Conservation (phyloP, 2,888 invertebrate species). For the Cephus pulcher region DNA sequence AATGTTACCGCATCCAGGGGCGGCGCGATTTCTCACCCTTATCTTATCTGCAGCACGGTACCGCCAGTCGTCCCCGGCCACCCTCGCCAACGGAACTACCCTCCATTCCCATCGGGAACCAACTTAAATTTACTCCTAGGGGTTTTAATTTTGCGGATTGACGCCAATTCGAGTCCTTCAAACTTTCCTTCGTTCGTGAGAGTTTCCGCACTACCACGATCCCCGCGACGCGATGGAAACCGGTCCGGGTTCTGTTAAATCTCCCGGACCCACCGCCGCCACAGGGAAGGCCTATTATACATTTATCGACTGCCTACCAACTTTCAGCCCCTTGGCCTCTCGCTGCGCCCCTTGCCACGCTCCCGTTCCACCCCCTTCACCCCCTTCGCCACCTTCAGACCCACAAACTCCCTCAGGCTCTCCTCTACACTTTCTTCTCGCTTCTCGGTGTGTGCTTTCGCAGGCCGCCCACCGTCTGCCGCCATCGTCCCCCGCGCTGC, state of each 20-base stretch:
- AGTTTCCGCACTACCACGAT: background rate
- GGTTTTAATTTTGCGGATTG: conserved; percentile 54
- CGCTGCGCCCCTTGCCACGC: too few species aligned
- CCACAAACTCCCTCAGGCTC: background rate
- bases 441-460: background rate
- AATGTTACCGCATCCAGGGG: conserved; percentile 49
- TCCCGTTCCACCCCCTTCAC: too few species aligned
- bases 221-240: background rate
- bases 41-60: conserved; percentile 52
- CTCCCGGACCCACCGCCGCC: background rate
- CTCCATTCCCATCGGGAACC: conserved; percentile 22
- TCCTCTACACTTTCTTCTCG: background rate
- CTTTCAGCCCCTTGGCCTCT: conserved; percentile 11
- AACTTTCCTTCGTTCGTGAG: conserved; percentile 3
- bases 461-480: background rate
- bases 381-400: background rate
- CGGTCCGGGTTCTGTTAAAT: background rate
- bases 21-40: conserved; percentile 62
- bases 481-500: background rate
- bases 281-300: conserved; percentile 18
- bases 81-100: conserved; percentile 8
- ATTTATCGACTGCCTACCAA: conserved; percentile 21
- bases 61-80: conserved; percentile 19
- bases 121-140: conserved; percentile 50
- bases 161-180: conserved; percentile 28